These are phyloP conservation scores for Pristionchus entomophagus DNA, from an alignment of 2,888 invertebrate species.

Conservation along the genomic window DNA sequence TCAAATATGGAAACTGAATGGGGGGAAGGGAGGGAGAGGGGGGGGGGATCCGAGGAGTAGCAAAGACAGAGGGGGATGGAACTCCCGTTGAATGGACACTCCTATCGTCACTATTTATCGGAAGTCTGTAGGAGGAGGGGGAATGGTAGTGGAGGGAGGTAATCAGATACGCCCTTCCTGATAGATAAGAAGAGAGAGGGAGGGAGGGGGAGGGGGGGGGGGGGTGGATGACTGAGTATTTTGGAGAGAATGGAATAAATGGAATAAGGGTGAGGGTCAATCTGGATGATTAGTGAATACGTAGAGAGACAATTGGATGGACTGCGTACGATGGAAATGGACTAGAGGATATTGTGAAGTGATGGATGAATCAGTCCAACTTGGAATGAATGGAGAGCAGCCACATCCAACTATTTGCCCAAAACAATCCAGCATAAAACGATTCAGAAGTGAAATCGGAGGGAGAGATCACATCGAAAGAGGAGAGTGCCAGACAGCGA, in stretches of 20 bases:
- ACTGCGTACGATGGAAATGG: too few species aligned
- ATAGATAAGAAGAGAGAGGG: background rate
- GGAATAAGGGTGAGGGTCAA: too few species aligned
- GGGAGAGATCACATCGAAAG: background rate
- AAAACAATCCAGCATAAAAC: constrained; percentile 15
- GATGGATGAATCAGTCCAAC: background rate
- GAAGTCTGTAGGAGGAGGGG: background rate
- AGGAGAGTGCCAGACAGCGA: background rate
- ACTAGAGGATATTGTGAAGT: background rate
- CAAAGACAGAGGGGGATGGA: background rate
- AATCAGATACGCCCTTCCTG: background rate
- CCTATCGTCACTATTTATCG: background rate
- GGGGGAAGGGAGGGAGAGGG: background rate
- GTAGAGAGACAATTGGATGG: background rate
- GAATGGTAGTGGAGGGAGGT: background rate
- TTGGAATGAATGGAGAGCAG: background rate
- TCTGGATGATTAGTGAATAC: background rate
- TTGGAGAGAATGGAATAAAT: too few species aligned
- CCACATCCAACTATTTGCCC: background rate
- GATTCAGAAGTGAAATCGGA: background rate
- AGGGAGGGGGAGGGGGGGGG: background rate
- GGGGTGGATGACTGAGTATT: background rate
- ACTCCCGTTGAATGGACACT: background rate
- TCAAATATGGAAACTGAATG: constrained; percentile 3
- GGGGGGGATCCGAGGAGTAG: constrained; percentile 5